Evolutionary conservation across 2,888 invertebrate species (phyloP), one percentile per base, ranked within the genome.

Genomic region (Alviniconcha strummeri): DNA sequence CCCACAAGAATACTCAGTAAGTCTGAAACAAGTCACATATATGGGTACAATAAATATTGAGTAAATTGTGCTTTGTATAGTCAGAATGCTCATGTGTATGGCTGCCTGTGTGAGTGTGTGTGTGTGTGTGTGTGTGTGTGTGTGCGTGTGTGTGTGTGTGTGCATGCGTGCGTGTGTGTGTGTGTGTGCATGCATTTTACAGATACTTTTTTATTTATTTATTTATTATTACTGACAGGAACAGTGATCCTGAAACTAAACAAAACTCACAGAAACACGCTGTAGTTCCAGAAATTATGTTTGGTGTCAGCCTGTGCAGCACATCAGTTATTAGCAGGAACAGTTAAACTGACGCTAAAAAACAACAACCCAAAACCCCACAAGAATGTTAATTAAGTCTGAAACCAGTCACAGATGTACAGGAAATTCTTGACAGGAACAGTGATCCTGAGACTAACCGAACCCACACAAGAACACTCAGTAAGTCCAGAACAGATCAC

Each of bases 1-100:
- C 81, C 84, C n/a, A 84, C 85, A 60, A 74, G 84, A 81, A 84
- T 85, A 52, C 57, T 82, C 54, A 76, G 86, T 85, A 79, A 86
- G 86, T 82, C 6, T 9, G 3, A 36, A 11, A 13, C 8, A 60
- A 13, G 36, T 36, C 36, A 36, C 36, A 36, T 36, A 36, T 36
- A 36, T 36, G 36, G 36, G 36, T 36, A 36, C 36, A 36, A 36
- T 36, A 36, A 36, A 36, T 36, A 36, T 3, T 36, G 36, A 36
- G 36, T 36, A 36, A 36, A 36, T 3, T 36, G 36, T 1, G 36
- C 36, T 36, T 36, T 36, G 36, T 36, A 36, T 36, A 36, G 36
- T 36, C 36, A 36, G 36, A 36, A 36, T 36, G 36, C 60, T 60
- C 1, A 4, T 60, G 13, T 60, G 60, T 13, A 1, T 4, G 60